Percentiles rank a stretch among this genome's conserved stretches.
These are phyloP conservation scores for Tokudaia muenninki DNA, from an alignment of 2,797 vertebrate genomes.

Conservation along the genomic window DNA sequence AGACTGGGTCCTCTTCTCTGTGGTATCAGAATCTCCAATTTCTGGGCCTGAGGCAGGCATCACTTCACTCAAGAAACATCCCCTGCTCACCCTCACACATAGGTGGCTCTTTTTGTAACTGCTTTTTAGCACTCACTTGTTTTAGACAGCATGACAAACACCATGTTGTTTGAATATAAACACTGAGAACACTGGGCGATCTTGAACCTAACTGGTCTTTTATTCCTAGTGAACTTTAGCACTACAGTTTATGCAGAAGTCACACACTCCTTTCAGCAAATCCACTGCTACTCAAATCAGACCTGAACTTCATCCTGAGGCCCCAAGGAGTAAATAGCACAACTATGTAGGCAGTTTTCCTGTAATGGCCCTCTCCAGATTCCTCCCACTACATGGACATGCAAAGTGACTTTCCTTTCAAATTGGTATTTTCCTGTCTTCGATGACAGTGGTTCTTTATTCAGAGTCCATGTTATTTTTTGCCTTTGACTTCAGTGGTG, in stretches of 20 bases:
- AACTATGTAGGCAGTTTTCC: not conserved
- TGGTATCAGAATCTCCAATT: not conserved
- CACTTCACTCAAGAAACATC: not conserved
- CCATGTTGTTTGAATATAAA: not conserved
- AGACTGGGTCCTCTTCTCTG: not conserved
- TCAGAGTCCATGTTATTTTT: not conserved
- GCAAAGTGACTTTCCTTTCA: not conserved
- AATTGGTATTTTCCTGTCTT: not conserved
- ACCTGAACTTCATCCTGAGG: not conserved
- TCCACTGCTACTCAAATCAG: not conserved
- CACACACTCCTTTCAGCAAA: not conserved
- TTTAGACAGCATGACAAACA: conserved; percentile 8
- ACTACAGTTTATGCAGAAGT: not conserved
- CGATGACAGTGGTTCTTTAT: not conserved
- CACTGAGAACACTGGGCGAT: not conserved
- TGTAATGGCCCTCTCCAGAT: not conserved
- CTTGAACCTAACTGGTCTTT: conserved; percentile 28
- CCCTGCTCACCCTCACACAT: not conserved
- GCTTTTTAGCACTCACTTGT: not conserved
- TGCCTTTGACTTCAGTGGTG: not conserved
- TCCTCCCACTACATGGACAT: not conserved
- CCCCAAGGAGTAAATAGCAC: not conserved
- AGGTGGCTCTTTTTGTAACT: not conserved
- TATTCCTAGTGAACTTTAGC: conserved; percentile 1
- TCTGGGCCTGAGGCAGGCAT: not conserved